These are phyloP conservation scores for Hyalella azteca DNA, from an alignment of 2,888 invertebrate species.

Conservation along the genomic window DNA sequence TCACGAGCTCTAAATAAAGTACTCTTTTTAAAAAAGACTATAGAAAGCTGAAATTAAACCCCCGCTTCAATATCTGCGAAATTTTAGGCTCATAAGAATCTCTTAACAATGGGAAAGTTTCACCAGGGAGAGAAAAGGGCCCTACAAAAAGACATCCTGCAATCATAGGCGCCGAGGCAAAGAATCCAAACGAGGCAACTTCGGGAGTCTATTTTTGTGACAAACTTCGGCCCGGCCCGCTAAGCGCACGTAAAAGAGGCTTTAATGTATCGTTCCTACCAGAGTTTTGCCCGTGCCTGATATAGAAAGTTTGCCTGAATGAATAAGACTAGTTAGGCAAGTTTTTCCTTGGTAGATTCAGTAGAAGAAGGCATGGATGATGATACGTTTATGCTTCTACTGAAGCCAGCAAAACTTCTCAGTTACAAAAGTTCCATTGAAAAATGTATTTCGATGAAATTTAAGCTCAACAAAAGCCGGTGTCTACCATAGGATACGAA, in stretches of 20 bases:
- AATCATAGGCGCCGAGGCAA: conserved; percentile 1
- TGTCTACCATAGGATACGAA: too few relatives aligned
- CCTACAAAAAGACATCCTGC: conserved; percentile 5
- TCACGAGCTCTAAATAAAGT: too few relatives aligned
- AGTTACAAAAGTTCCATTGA: too few relatives aligned
- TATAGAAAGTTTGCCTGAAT: not conserved
- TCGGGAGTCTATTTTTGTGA: conserved; percentile 2
- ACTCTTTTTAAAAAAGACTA: too few relatives aligned
- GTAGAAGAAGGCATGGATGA: too few relatives aligned
- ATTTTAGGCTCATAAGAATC: not conserved
- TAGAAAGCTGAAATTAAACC: too few relatives aligned
- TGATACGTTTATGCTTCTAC: too few relatives aligned
- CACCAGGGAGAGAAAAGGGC: not conserved
- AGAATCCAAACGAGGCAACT: conserved; percentile 24
- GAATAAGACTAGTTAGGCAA: too few relatives aligned
- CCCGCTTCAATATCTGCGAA: conserved; percentile 6
- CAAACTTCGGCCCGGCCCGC: not conserved
- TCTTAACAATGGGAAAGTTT: not conserved
- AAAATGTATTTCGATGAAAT: too few relatives aligned
- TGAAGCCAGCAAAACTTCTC: too few relatives aligned
- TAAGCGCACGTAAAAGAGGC: not conserved
- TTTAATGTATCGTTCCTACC: not conserved
- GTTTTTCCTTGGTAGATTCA: too few relatives aligned
- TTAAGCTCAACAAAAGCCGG: too few relatives aligned
- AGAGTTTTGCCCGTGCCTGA: not conserved